These are phyloP conservation scores for Halcyon leucocephala DNA, from an alignment of 2,797 vertebrate genomes.

Conservation along the genomic window DNA sequence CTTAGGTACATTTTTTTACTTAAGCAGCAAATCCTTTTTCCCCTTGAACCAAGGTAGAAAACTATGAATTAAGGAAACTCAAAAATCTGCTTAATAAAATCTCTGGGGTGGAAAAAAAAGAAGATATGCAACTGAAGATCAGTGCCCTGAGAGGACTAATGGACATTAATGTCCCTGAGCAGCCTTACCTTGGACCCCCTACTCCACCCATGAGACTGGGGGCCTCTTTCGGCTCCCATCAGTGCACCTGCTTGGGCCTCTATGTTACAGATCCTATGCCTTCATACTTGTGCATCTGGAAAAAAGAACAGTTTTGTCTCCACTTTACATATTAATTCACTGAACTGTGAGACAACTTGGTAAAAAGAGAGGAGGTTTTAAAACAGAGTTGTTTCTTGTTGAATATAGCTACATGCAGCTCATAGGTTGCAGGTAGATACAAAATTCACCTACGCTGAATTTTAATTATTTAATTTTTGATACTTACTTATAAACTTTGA, in stretches of 20 bases:
- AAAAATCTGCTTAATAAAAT: background rate
- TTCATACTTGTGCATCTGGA: background rate
- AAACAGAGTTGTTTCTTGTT: background rate
- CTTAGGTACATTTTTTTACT: background rate
- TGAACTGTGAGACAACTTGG: background rate
- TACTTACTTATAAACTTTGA: background rate
- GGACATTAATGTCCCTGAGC: background rate
- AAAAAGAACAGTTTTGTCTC: background rate
- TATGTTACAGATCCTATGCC: background rate
- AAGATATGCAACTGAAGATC: background rate
- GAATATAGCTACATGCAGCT: background rate
- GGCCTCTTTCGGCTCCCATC: fast-evolving
- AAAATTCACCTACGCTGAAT: background rate
- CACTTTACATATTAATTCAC: background rate
- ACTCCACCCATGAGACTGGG: background rate
- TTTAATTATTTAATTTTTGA: background rate
- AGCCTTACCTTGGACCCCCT: background rate
- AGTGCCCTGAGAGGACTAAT: background rate
- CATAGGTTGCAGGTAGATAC: background rate
- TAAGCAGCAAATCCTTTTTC: background rate
- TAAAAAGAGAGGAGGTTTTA: background rate
- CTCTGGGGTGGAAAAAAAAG: background rate
- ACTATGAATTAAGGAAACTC: background rate
- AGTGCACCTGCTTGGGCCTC: fast-evolving
- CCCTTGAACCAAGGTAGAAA: background rate